These are phyloP conservation scores for Reticulitermes speratus DNA, from an alignment of 1,140 invertebrate species.

Conservation along the genomic window DNA sequence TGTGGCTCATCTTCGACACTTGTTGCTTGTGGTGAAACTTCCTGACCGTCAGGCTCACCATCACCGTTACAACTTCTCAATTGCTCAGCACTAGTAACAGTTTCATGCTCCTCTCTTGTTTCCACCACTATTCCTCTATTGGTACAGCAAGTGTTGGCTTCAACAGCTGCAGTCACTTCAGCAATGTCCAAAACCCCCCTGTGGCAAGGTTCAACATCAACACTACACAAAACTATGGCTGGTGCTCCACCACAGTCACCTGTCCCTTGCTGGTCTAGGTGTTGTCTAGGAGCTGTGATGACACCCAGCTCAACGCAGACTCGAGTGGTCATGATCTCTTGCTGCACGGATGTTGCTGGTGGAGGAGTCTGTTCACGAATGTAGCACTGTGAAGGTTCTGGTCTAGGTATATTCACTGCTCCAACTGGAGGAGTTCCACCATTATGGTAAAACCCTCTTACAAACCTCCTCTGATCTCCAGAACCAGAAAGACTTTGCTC, in stretches of 20 bases:
- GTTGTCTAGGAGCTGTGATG: constrained; percentile 25
- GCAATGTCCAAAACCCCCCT: constrained; percentile 7
- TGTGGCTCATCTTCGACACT: neutral
- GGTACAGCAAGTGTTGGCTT: neutral
- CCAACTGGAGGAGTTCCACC: neutral
- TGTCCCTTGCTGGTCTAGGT: neutral
- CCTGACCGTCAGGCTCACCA: neutral
- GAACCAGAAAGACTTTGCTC: neutral
- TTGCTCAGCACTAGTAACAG: neutral
- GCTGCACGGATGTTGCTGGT: constrained; percentile 18
- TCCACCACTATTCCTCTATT: neutral
- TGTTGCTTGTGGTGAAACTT: neutral
- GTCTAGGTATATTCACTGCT: neutral
- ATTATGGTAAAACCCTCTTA: constrained; percentile 23
- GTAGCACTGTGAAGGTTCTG: constrained; percentile 32
- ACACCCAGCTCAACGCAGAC: constrained; percentile 42
- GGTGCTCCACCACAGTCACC: constrained; percentile 33
- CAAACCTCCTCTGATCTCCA: constrained; percentile 21
- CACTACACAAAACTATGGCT: constrained; percentile 43
- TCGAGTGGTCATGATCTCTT: constrained; percentile 40
- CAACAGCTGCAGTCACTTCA: constrained; percentile 24
- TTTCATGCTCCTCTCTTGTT: neutral
- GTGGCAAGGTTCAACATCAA: constrained; percentile 42
- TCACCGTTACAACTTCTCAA: neutral
- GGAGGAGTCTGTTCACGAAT: constrained; percentile 30